Evolutionary conservation across 2,888 invertebrate species (phyloP), one percentile per base, ranked within the genome.

Genomic region (Thymelicus acteon): DNA sequence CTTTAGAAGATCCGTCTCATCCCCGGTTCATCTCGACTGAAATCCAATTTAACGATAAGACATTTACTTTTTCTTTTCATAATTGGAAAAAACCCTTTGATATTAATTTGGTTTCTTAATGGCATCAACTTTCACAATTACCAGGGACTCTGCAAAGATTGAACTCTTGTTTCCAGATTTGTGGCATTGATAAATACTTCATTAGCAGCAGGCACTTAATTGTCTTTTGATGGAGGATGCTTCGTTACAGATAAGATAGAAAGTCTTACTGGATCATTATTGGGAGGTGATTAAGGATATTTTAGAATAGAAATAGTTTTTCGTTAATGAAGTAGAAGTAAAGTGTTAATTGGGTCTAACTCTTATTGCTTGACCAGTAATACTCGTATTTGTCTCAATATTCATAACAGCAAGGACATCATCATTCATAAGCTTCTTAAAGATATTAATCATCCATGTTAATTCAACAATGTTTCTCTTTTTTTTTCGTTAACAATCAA

Each of bases 21-120:
- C 24, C 15, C 24, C 24, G n/a, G 24, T 24, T 12, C 8, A 54
- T 54, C 54, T 63, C 63, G 48, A 31, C 63, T 31, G 6, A 63
- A 63, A 63, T 49, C 49, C 49, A 63, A 54, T 64, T 64, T 52
- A 64, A 52, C 52, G 64, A 39, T 64, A 64, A 64, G 52, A 37
- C 12, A 31, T 52, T 64, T 15, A 49, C n/a, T 52, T 19, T 19
- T 19, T 64, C 52, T 63, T 63, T 6, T 24, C 40, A 13, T 63
- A 37, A 24, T 37, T 39, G 15, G 13, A 64, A 15, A 37, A 15
- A 39, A 54, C 19, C 64, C 37, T 54, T 37, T 49, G 37, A 49
- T 49, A 24, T 63, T 37, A 49, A 39, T 63, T 63, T 52, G 37
- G n/a, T 63, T 63, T 52, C 39, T 39, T 52, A 64, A 65, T 57